These are phyloP conservation scores for Andrena bicolor DNA, from an alignment of 2,888 invertebrate species.

Conservation along the genomic window DNA sequence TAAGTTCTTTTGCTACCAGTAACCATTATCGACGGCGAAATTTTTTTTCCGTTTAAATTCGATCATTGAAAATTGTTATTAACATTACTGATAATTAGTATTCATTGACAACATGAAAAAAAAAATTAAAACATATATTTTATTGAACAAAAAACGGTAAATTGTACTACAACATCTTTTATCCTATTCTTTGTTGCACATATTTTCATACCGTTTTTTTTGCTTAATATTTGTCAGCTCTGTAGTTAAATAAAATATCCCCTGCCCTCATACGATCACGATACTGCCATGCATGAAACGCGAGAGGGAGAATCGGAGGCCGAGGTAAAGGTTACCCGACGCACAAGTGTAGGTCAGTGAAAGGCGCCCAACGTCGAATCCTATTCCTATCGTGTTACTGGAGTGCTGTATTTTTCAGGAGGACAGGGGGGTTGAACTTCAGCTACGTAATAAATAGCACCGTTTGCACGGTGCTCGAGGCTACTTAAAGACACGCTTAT, in stretches of 20 bases:
- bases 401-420: slow-evolving; percentile 68
- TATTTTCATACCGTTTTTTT: too few relatives aligned
- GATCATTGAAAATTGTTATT: too few relatives aligned
- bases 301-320: not conserved
- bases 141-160: too few relatives aligned
- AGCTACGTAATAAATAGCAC: slow-evolving; percentile 68
- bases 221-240: too few relatives aligned
- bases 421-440: slow-evolving; percentile 20
- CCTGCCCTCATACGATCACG: not conserved
- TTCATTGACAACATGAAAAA: too few relatives aligned
- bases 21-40: too few relatives aligned
- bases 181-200: too few relatives aligned
- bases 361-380: slow-evolving; percentile 13
- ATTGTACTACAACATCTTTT: too few relatives aligned
- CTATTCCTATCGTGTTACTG: slow-evolving; percentile 44
- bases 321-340: not conserved
- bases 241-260: not conserved
- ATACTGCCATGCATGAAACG: not conserved
- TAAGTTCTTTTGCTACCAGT: too few relatives aligned
- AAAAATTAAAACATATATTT: too few relatives aligned
- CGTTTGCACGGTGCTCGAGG: slow-evolving; percentile 66
- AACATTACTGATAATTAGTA: too few relatives aligned
- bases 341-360: slow-evolving; percentile 22
- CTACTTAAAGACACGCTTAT: slow-evolving; percentile 73
- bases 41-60: too few relatives aligned